phyloP scores from a whole-genome alignment of 2,888 invertebrate genomes.

The Chalcosyrphus nemorum region DNA sequence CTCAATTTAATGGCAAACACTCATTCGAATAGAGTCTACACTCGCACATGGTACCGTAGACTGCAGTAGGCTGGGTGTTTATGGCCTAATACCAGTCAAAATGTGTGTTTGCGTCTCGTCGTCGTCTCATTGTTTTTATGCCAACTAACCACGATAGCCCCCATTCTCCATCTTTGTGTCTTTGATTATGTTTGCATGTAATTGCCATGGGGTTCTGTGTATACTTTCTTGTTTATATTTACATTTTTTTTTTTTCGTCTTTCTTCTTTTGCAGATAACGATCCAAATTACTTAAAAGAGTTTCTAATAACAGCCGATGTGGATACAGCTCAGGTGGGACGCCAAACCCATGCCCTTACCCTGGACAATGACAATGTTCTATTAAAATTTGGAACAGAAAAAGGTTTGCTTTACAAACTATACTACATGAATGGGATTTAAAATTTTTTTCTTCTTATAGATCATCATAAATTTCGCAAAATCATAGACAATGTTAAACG shows the following conservation, averaged over 20 bases:
- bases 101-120: not conserved
- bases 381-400: slow-evolving; percentile 79
- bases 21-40: not conserved
- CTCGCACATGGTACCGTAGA: not conserved
- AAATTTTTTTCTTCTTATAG: slow-evolving; percentile 65
- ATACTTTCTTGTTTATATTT: not conserved
- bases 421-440: not conserved
- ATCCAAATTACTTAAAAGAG: slow-evolving; percentile 78
- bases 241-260: not conserved
- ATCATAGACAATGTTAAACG: slow-evolving; percentile 81
- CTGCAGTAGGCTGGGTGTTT: not conserved
- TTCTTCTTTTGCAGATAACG: slow-evolving; percentile 75
- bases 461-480: slow-evolving; percentile 80
- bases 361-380: slow-evolving; percentile 80
- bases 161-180: no score
- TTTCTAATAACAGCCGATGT: slow-evolving; percentile 80
- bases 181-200: no score
- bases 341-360: slow-evolving; percentile 79
- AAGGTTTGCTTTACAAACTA: slow-evolving; percentile 74
- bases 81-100: not conserved
- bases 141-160: no score
- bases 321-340: slow-evolving; percentile 80
- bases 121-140: not conserved
- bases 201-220: not conserved
- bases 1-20: not conserved